A percentile compares a stretch with the other conserved stretches of the same genome.
Evolutionary conservation across 2,888 invertebrate genomes (phyloP).

Genomic region (Andricus curvator): DNA sequence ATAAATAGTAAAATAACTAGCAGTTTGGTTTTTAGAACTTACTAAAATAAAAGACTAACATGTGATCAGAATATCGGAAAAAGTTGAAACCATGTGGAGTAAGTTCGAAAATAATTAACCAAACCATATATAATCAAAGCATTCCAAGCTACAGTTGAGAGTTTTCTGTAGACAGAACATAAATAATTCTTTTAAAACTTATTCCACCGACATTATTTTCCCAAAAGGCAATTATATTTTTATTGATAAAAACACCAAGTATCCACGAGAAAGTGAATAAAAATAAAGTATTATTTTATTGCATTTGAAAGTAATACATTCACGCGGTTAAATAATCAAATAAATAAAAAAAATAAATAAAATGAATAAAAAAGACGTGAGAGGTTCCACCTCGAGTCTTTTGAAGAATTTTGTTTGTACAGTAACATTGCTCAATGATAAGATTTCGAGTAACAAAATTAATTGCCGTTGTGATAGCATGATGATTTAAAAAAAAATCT

Average conservation of each 20-base stretch:
- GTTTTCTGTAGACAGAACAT: not conserved
- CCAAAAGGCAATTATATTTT: not conserved
- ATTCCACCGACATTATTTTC: constrained; percentile 3
- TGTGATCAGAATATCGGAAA: constrained; percentile 20
- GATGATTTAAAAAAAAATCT: too few species aligned
- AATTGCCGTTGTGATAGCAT: too few species aligned
- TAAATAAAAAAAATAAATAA: too few species aligned
- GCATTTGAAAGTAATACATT: not conserved
- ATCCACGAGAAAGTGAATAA: not conserved
- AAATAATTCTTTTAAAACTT: not conserved
- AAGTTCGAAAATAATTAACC: constrained; percentile 19
- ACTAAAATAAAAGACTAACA: constrained; percentile 6
- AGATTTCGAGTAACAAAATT: too few species aligned
- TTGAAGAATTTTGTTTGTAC: too few species aligned
- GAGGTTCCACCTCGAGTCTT: too few species aligned
- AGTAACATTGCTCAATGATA: too few species aligned
- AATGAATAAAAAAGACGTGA: too few species aligned
- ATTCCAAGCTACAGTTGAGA: constrained; percentile 3
- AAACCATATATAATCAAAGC: constrained; percentile 16
- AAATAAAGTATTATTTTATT: not conserved
- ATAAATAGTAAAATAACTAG: not conserved
- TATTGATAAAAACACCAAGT: not conserved
- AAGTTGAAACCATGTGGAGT: constrained; percentile 15
- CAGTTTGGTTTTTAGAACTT: not conserved
- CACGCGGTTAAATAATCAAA: too few species aligned